Conservation (phyloP, 2,113 vertebrate species). For the Dryoscopus gambensis region DNA sequence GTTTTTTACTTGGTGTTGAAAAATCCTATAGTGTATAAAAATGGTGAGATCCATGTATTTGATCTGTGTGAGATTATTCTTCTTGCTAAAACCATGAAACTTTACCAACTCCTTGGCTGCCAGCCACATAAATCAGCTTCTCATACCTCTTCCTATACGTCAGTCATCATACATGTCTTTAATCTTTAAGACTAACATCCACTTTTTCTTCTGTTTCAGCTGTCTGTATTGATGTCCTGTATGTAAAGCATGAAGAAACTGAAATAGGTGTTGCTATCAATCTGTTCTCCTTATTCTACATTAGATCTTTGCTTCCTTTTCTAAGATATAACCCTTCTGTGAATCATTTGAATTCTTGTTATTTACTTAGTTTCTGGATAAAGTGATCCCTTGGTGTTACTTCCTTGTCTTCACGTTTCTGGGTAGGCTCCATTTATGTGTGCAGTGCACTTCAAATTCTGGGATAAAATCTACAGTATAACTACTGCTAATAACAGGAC, state of each 20-base stretch:
- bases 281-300: neutral
- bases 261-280: neutral
- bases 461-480: neutral
- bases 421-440: neutral
- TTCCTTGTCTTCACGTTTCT: neutral
- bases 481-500: neutral
- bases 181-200: neutral
- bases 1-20: neutral
- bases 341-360: neutral
- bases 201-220: neutral
- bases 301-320: neutral
- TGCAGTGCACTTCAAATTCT: neutral
- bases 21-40: neutral
- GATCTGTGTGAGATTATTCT: conserved; percentile 2
- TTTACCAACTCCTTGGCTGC: conserved; percentile 16
- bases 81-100: conserved; percentile 7
- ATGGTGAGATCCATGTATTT: conserved; percentile 1
- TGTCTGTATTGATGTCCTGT: neutral
- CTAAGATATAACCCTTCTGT: neutral
- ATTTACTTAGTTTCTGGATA: neutral
- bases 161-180: neutral
- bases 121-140: conserved; percentile 24
- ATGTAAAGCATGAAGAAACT: neutral
- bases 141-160: neutral
- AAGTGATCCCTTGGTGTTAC: neutral